Evolutionary conservation across 2,888 invertebrate genomes (phyloP).

Genomic region (Drosophila atroscutellata): DNA sequence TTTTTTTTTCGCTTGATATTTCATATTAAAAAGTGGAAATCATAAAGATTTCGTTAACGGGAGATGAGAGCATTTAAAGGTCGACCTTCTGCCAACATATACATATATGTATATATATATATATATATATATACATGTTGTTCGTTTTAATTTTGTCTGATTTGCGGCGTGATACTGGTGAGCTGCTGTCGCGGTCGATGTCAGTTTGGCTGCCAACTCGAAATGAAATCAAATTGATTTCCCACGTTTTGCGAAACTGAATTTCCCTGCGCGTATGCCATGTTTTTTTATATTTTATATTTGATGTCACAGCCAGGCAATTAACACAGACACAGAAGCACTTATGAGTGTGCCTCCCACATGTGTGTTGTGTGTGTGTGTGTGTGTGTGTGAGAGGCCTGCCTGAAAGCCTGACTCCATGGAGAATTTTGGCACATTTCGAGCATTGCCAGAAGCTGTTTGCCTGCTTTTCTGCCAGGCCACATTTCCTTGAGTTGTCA

Average conservation of each 20-base stretch:
- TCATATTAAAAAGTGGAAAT: neutral
- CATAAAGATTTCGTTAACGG: neutral
- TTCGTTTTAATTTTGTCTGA: slow-evolving; percentile 25
- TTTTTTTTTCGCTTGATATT: neutral
- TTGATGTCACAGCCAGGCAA: slow-evolving; percentile 56
- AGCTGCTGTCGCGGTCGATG: neutral
- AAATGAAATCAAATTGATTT: slow-evolving; percentile 73
- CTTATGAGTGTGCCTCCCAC: slow-evolving; percentile 1
- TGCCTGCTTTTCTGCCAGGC: slow-evolving; percentile 31
- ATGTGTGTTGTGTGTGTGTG: neutral
- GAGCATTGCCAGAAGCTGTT: slow-evolving; percentile 46
- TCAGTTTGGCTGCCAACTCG: slow-evolving; percentile 37
- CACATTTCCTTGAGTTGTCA: slow-evolving; percentile 76
- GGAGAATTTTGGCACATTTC: slow-evolving; percentile 63
- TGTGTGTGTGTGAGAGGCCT: slow-evolving; percentile 30
- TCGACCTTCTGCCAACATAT: neutral
- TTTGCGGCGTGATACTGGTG: slow-evolving; percentile 16
- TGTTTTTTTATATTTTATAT: slow-evolving; percentile 22
- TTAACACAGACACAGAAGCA: slow-evolving; percentile 58
- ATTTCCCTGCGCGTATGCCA: slow-evolving; percentile 43
- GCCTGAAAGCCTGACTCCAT: slow-evolving; percentile 56
- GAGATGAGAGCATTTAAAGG: slow-evolving; percentile 15
- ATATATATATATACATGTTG: neutral
- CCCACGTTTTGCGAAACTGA: slow-evolving; percentile 14
- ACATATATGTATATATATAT: no score